Evolutionary conservation across 1,140 invertebrate genomes (phyloP), one percentile per base, ranked within the genome.

Genomic region (Orius insidiosus): DNA sequence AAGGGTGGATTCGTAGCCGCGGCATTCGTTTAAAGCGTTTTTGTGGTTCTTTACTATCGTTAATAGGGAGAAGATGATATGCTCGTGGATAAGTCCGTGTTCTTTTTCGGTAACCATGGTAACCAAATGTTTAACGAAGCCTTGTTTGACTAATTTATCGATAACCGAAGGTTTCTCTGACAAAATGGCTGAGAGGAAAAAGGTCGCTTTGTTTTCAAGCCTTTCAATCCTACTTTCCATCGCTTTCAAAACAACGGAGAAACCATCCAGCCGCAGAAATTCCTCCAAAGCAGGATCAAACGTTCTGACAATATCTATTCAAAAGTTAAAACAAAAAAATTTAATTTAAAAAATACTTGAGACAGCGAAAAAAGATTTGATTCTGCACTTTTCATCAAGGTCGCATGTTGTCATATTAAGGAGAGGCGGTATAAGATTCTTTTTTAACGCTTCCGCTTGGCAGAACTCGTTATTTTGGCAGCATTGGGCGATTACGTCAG

Each of bases 361-460:
- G n/a, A 48, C 33, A 8, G 50, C 50, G 43, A 40, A 48, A 32
- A 52, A 48, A 19, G 40, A 32, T 45, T 52, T 52, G 10, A 45
- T 15, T 33, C 39, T 43, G 18, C 46, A 47, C 16, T 35, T 18
- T 11, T 40, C 41, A 39, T 48, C 43, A 4, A 9, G 6, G 39
- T 52, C 50, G 10, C 40, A 5, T 11, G 44, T 36, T 5, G 35
- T 42, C 19, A 45, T 48, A 10, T 11, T 9, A 9, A 52, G 18
- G 3, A 52, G 30, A 8, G 6, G 15, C 14, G 11, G 5, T 4
- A 44, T 11, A 14, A 52, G 30, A 9, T 45, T 24, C 36, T 39
- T 24, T 11, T 49, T 16, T 36, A 52, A 14, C 18, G 47, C 43
- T 18, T 33, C 18, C 10, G 15, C 36, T 38, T 52, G 50, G 33